Evolutionary conservation across 2,113 vertebrate genomes (phyloP), one percentile per base, ranked within the genome.

Genomic region (Dunckerocampus dactyliophorus): DNA sequence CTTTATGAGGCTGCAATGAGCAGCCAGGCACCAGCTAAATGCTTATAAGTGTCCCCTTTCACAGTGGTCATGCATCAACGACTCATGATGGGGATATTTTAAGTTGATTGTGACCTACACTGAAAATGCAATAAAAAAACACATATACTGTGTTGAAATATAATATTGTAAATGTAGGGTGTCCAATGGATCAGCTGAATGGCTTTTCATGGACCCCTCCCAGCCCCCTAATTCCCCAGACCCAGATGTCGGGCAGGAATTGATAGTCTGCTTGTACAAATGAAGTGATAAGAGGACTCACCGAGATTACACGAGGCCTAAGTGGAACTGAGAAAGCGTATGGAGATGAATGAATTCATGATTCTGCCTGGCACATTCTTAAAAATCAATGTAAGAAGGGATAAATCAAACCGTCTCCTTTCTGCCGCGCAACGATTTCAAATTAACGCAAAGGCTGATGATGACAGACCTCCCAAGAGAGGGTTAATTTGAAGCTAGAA

Each of bases 1-100:
- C 92, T 93, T 95, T 94, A 95, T 92, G 92, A 93, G 92, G 92
- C 91, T 91, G 91, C 90, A 90, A 92, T 91, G 90, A 72, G 47
- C 58, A 80, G 75, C 83, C 50, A 42, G 64, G 75, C 85, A 79
- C 75, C 71, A 62, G 69, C 77, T 85, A 85, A 89, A 82, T 57
- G 80, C 78, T 72, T 83, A 68, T 75, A 77, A 83, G 80, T 78
- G 81, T 74, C 77, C 67, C 59, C 37, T 65, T 67, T 70, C 67
- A 76, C 71, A 43, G 71, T 59, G 69, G 65, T 62, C 43, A 67
- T 80, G 78, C 81, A 67, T 83, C 81, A 79, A 3, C 71, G 80
- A 75, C 69, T 76, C 78, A 16, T 67, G 79, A 78, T 72, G 77
- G 73, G 76, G 6, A 21, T 20, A 42, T 56, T 42, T 42, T 42